Evolutionary conservation across 2,113 vertebrate species (phyloP), one percentile per base, ranked within the genome.

Genomic region (Origma solitaria): DNA sequence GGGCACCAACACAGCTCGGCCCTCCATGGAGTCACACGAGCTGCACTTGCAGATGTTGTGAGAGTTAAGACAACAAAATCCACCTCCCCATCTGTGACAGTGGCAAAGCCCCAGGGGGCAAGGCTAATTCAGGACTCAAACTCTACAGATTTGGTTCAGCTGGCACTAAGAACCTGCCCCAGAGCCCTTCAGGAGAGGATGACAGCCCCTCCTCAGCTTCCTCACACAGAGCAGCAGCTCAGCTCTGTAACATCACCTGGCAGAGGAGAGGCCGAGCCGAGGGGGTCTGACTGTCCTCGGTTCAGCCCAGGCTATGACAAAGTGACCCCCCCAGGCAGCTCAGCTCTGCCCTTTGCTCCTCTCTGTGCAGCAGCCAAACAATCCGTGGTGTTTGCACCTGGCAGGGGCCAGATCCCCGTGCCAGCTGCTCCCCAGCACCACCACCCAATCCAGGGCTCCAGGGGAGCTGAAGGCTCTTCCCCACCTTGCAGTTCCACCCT

Each of bases 321-420:
- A 81, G 56, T 0, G 27, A 90, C 12, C 19, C 66, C 3, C 12
- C 27, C 51, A 42, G 12, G 1, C 77, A 69, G 51, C 66, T 69
- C 73, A 53, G 88, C 79, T 57, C 66, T 93, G 94, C 79, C 68
- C 85, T 94, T 82, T 80, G 68, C 75, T 22, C 90, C 31, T 35
- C 37, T 8, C 33, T 24, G 44, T 19, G 35, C 1, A 69, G 50
- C 62, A 88, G 62, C 64, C 35, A n/a, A 91, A 68, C 54, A 49
- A 58, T 13, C 13, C 2, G 4, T 1, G 58, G 54, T 4, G 75
- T 40, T 60, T 12, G 44, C 1, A 1, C 21, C 86, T 2, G 50
- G 37, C 62, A 31, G 1, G 0, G 53, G 35, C 1, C 2, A 38
- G 57, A 5, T 4, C 56, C 24, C 20, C 6, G 4, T 3, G n/a